A percentile compares a stretch with the other conserved stretches of the same genome.
Evolutionary conservation across 2,888 invertebrate species (phyloP).

Genomic region (Archips xylosteana): DNA sequence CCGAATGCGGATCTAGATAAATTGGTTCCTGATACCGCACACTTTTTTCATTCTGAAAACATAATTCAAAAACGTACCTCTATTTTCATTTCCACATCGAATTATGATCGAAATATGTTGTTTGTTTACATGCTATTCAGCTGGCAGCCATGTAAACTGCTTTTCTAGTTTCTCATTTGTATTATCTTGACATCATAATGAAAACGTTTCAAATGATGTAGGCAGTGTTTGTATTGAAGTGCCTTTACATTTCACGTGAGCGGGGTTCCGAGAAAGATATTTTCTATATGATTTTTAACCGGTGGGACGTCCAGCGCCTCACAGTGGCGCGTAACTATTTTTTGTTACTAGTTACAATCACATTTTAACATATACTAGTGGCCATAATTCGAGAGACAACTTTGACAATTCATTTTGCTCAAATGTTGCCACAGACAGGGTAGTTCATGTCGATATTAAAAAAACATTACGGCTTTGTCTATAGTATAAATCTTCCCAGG

Average conservation of each 20-base stretch:
- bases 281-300: not conserved
- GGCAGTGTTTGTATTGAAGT: not conserved
- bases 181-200: not conserved
- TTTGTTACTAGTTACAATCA: no score
- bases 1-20: no score
- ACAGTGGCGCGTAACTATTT: no score
- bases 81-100: constrained; percentile 27
- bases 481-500: no score
- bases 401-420: no score
- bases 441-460: no score
- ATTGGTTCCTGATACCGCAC: no score
- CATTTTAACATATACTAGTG: no score
- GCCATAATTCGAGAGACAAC: no score
- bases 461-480: no score
- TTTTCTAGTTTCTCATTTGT: constrained; percentile 4
- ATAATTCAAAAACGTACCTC: constrained; percentile 3
- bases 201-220: not conserved
- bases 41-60: not conserved
- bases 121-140: constrained; percentile 3
- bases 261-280: not conserved
- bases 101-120: constrained; percentile 27
- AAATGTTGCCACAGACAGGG: no score
- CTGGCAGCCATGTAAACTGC: constrained; percentile 16
- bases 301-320: no score
- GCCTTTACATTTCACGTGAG: not conserved